Percentiles rank a stretch among this genome's conserved stretches.
Conservation (phyloP, 2,888 invertebrate genomes). For the Thereva unica region DNA sequence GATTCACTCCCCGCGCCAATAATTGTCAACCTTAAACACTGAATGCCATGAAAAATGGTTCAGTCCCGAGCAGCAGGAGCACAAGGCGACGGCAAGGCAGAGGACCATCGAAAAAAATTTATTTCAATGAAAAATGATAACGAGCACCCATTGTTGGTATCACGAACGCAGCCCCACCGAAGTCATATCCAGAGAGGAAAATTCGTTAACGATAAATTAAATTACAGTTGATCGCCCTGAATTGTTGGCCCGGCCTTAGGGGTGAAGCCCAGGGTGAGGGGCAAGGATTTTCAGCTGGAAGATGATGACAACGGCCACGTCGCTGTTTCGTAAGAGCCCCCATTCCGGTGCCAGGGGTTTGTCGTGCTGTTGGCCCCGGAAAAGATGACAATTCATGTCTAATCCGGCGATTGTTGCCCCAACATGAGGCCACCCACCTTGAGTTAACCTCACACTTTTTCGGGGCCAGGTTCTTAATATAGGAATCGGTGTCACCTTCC, state of each 20-base stretch:
- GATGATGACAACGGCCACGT: neutral
- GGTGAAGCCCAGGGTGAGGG: constrained; percentile 16
- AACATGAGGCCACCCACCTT: constrained; percentile 30
- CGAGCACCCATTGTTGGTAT: constrained; percentile 35
- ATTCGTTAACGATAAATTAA: constrained; percentile 38
- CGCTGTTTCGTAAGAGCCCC: constrained; percentile 16
- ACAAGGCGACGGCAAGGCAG: neutral
- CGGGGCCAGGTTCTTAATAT: constrained; percentile 23
- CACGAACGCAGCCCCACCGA: constrained; percentile 16
- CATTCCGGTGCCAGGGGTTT: neutral
- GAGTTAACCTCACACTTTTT: constrained; percentile 5
- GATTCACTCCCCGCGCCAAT: constrained; percentile 9
- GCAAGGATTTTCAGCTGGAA: neutral
- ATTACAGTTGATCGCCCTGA: constrained; percentile 36
- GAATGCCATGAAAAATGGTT: constrained; percentile 12
- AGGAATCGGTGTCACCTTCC: constrained; percentile 4
- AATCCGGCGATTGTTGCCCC: constrained; percentile 32
- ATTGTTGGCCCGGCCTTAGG: constrained; percentile 21
- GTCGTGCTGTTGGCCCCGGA: constrained; percentile 11
- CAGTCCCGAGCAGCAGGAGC: neutral
- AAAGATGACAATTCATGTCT: constrained; percentile 36
- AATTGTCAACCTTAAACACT: constrained; percentile 31
- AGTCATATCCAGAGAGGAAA: constrained; percentile 26
- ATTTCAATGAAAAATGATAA: constrained; percentile 37
- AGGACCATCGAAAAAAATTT: constrained; percentile 29